These are phyloP conservation scores for Caenorhabditis wallacei DNA, from an alignment of 2,888 invertebrate species.

Conservation along the genomic window DNA sequence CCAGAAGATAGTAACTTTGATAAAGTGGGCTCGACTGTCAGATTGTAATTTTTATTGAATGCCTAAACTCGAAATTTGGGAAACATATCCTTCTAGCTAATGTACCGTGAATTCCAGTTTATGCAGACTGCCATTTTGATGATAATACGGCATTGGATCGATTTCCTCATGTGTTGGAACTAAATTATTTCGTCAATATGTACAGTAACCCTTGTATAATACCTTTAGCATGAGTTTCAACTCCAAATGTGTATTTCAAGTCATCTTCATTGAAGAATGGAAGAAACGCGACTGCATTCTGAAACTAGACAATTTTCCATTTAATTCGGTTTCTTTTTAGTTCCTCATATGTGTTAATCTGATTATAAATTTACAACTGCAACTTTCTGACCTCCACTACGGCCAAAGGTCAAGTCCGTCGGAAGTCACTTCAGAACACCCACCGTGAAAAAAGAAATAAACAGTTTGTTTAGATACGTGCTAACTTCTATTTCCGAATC, in stretches of 20 bases:
- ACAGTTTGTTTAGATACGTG: slow-evolving; percentile 36
- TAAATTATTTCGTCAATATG: slow-evolving; percentile 37
- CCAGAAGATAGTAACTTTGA: slow-evolving; percentile 72
- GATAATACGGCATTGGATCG: slow-evolving; percentile 65
- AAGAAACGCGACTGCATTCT: slow-evolving; percentile 73
- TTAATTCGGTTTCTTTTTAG: too few relatives aligned
- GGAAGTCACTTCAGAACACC: slow-evolving; percentile 40
- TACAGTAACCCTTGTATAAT: background rate
- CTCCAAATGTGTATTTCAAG: slow-evolving; percentile 82
- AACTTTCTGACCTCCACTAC: slow-evolving; percentile 36
- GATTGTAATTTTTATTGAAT: slow-evolving; percentile 60
- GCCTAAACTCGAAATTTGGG: slow-evolving; percentile 13
- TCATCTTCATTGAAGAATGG: slow-evolving; percentile 82
- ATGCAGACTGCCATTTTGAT: slow-evolving; percentile 66
- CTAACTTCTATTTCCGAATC: slow-evolving; percentile 22
- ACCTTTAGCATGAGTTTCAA: slow-evolving; percentile 73
- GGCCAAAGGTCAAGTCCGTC: slow-evolving; percentile 20
- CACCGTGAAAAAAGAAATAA: slow-evolving; percentile 15
- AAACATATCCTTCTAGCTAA: background rate
- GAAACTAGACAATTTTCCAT: slow-evolving; percentile 46
- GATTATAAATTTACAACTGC: slow-evolving; percentile 40
- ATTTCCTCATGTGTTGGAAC: slow-evolving; percentile 74
- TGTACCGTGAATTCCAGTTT: slow-evolving; percentile 62
- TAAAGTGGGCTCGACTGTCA: slow-evolving; percentile 75
- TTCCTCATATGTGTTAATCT: slow-evolving; percentile 41